Conservation (phyloP, 1,140 invertebrate genomes). For the Diachasmimorpha longicaudata region DNA sequence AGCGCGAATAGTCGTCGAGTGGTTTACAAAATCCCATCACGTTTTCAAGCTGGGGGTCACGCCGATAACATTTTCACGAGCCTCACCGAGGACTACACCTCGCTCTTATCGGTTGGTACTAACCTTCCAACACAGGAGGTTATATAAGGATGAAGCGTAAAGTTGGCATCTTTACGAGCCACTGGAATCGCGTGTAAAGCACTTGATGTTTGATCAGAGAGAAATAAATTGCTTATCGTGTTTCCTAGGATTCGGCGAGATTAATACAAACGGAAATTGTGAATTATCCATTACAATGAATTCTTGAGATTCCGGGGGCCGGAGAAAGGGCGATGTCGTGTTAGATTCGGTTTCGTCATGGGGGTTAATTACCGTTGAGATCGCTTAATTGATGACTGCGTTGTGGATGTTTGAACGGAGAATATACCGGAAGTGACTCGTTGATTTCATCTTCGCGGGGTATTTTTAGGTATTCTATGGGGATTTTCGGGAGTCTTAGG, state of each 20-base stretch:
- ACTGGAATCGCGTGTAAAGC: background rate
- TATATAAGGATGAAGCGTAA: background rate
- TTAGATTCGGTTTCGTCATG: background rate
- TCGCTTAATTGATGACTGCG: background rate
- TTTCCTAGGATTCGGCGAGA: background rate
- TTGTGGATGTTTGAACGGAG: no score
- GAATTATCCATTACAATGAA: background rate
- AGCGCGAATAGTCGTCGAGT: background rate
- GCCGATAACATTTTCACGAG: conserved; percentile 8
- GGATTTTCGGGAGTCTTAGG: no score
- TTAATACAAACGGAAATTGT: background rate
- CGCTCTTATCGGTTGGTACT: background rate
- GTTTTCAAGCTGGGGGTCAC: background rate
- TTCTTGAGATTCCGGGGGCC: background rate
- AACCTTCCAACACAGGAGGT: background rate
- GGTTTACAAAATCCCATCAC: conserved; percentile 6
- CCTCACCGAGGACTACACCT: background rate
- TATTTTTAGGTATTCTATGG: no score
- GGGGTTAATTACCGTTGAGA: background rate
- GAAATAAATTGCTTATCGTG: conserved; percentile 1
- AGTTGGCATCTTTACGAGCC: conserved; percentile 9
- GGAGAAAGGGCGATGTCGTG: background rate
- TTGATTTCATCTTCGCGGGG: background rate
- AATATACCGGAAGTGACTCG: background rate
- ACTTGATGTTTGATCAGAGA: conserved; percentile 6